A percentile compares a stretch with the other conserved stretches of the same genome.
Conservation (phyloP, 37 sponge, comb jelly and placozoan genomes). For the Hexactinellida sp. region DNA sequence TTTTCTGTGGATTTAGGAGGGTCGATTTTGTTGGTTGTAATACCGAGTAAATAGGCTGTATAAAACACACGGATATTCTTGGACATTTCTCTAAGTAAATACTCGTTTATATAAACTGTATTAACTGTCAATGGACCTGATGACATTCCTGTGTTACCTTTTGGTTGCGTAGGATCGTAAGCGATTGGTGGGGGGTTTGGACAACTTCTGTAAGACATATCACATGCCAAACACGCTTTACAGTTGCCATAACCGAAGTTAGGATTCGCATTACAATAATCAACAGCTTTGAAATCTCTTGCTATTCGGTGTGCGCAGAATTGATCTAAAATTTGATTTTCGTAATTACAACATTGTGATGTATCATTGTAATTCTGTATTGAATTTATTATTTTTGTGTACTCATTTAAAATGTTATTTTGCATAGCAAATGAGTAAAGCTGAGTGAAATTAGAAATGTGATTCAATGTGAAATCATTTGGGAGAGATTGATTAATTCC, state of each 20-base stretch:
- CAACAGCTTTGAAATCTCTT: not conserved
- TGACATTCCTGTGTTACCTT: not conserved
- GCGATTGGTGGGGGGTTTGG: not conserved
- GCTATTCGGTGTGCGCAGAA: slow-evolving; percentile 39
- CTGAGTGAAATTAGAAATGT: not conserved
- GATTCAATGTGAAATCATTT: not conserved
- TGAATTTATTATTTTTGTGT: not conserved
- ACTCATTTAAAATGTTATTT: not conserved
- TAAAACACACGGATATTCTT: not conserved
- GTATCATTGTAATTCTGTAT: not conserved
- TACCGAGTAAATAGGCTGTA: not conserved
- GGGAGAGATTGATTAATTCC: not conserved
- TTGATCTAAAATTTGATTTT: slow-evolving; percentile 49
- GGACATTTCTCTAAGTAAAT: not conserved
- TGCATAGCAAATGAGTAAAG: not conserved
- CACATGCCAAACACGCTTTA: not conserved
- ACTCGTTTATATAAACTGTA: not conserved
- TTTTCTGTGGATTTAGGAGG: not conserved
- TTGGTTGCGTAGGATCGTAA: not conserved
- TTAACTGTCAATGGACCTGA: not conserved
- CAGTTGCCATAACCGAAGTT: not conserved
- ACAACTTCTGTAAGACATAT: not conserved
- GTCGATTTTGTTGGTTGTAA: not conserved
- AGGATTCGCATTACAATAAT: not conserved
- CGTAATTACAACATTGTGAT: slow-evolving; percentile 35